phyloP scores from a whole-genome alignment of 2,888 invertebrate genomes.

The Oscheius sp. region DNA sequence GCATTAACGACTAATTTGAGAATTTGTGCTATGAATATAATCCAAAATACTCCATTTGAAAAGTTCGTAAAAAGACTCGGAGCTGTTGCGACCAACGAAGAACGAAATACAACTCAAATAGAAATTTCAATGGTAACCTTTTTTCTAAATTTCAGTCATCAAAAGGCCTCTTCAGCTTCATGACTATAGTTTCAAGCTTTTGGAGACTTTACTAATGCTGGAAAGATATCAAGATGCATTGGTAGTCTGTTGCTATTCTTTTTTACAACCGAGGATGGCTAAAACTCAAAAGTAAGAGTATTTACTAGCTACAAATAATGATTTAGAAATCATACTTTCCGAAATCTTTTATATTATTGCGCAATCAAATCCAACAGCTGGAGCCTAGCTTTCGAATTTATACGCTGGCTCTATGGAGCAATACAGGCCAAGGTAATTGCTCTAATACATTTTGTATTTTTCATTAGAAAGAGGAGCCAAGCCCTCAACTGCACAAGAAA shows the following conservation, averaged over 20 bases:
- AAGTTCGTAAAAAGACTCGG: conserved; percentile 60
- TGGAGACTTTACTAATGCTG: conserved; percentile 51
- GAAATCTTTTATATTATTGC: conserved; percentile 59
- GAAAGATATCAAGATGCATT: conserved; percentile 55
- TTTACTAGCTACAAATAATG: conserved; percentile 1
- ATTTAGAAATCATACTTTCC: conserved; percentile 57
- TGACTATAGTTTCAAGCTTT: conserved; percentile 64
- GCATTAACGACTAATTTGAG: conserved; percentile 48
- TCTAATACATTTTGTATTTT: conserved; percentile 27
- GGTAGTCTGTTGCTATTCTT: conserved; percentile 65
- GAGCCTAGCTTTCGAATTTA: conserved; percentile 65
- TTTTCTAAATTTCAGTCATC: not conserved
- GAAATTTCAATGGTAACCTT: conserved; percentile 32
- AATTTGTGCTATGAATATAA: conserved; percentile 45
- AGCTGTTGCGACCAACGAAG: conserved; percentile 34
- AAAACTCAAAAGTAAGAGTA: conserved; percentile 45
- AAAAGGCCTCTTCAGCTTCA: conserved; percentile 57
- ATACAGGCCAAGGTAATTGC: too few relatives aligned
- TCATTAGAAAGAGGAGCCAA: too few relatives aligned
- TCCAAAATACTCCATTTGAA: conserved; percentile 53
- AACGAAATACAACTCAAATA: conserved; percentile 25
- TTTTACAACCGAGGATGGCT: conserved; percentile 58
- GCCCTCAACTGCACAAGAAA: conserved; percentile 40
- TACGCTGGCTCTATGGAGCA: conserved; percentile 54
- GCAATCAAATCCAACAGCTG: conserved; percentile 60